Conservation (phyloP, 2,888 invertebrate genomes). For the Drosophila neonasuta region DNA sequence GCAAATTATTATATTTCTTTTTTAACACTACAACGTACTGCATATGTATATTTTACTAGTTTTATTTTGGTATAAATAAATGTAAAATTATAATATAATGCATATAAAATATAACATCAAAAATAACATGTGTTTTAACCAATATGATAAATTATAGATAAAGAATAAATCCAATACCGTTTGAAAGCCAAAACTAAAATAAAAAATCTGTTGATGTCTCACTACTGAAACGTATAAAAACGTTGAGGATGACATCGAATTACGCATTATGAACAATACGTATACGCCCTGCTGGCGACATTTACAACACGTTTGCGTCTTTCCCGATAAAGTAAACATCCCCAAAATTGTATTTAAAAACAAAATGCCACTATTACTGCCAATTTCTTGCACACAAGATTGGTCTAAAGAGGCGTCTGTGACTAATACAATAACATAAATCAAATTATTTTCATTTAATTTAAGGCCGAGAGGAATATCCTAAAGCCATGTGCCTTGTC, state of each 20-base stretch:
- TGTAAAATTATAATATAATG: no score
- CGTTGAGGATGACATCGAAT: background rate
- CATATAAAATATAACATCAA: no score
- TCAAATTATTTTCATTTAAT: slow-evolving; percentile 64
- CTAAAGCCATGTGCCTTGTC: slow-evolving; percentile 41
- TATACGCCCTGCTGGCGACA: slow-evolving; percentile 4
- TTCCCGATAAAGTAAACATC: background rate
- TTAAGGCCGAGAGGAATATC: slow-evolving; percentile 39
- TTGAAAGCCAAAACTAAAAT: no score
- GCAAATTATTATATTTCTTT: no score
- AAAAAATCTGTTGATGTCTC: background rate
- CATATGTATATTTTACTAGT: no score
- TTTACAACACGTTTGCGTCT: background rate
- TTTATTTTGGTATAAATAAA: no score
- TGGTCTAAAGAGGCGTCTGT: background rate
- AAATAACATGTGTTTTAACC: no score
- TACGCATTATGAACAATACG: slow-evolving; percentile 3
- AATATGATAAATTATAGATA: no score
- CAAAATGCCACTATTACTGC: background rate
- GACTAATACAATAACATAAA: slow-evolving; percentile 43
- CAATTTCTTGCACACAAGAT: background rate
- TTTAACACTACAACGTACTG: no score
- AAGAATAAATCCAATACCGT: no score
- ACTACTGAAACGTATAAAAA: slow-evolving; percentile 34
- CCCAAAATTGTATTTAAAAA: slow-evolving; percentile 2